phyloP scores from a whole-genome alignment of 2,113 vertebrate genomes.

The Neopipo cinnamomea region DNA sequence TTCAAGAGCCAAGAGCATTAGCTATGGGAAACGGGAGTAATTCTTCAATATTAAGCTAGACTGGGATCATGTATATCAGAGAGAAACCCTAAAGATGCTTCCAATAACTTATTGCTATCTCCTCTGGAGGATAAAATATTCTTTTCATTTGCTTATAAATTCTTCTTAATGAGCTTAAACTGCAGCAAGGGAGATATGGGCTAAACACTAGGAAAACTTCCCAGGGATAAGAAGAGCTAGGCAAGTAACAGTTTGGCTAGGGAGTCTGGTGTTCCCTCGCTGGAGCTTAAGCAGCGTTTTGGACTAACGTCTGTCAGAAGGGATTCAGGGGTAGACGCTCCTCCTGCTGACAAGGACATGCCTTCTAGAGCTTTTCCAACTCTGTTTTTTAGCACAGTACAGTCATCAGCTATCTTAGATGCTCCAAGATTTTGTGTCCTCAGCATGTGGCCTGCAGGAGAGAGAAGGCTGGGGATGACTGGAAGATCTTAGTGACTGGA shows the following conservation, averaged over 20 bases:
- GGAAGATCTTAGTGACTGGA: background rate
- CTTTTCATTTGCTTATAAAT: slow-evolving; percentile 10
- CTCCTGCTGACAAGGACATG: background rate
- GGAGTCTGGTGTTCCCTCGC: background rate
- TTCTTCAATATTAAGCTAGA: background rate
- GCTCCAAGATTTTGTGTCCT: background rate
- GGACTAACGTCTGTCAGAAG: background rate
- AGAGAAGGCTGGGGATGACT: background rate
- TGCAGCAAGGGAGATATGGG: background rate
- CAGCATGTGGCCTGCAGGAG: rapidly evolving
- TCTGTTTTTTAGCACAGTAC: background rate
- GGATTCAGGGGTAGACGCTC: background rate
- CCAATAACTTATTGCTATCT: background rate
- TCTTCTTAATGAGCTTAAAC: slow-evolving; percentile 24
- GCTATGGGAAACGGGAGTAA: background rate
- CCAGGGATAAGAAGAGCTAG: background rate
- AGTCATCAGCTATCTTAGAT: background rate
- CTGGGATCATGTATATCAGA: background rate
- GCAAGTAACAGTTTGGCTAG: background rate
- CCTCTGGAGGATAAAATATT: background rate
- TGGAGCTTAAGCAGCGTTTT: background rate
- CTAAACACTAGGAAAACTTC: background rate
- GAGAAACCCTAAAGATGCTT: background rate
- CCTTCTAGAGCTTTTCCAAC: background rate
- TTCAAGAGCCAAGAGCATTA: background rate